A percentile compares a stretch with the other conserved stretches of the same genome.
Conservation (phyloP, 2,113 vertebrate genomes). For the Channa argus region DNA sequence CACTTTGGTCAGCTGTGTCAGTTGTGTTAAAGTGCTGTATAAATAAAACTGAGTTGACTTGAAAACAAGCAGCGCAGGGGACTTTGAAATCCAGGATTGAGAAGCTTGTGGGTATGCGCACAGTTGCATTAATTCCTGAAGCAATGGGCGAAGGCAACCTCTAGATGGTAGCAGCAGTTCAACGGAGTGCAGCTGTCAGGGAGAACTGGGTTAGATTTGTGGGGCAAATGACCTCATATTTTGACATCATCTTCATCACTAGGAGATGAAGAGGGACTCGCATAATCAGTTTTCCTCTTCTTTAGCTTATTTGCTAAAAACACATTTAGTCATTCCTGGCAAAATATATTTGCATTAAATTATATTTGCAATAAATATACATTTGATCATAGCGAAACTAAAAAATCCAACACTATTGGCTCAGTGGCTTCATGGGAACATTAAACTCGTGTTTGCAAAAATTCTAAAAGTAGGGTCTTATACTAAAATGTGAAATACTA, state of each 20-base stretch:
- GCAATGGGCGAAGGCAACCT: not conserved
- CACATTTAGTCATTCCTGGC: not conserved
- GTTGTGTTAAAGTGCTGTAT: no score
- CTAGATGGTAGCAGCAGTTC: conserved; percentile 59
- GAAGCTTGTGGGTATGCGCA: no score
- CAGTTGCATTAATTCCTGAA: no score
- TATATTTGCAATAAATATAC: no score
- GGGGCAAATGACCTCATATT: conserved; percentile 77
- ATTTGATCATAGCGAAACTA: not conserved
- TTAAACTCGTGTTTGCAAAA: not conserved
- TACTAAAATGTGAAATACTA: not conserved
- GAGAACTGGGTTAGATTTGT: conserved; percentile 71
- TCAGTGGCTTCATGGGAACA: conserved; percentile 2
- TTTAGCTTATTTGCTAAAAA: not conserved
- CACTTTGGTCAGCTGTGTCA: no score
- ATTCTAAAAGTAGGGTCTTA: not conserved
- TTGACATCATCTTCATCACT: conserved; percentile 67
- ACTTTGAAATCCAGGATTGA: no score
- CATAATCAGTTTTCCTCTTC: conserved; percentile 2
- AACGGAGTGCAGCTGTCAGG: conserved; percentile 24
- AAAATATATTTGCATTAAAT: not conserved
- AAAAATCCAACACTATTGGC: conserved; percentile 13
- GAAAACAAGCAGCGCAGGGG: no score
- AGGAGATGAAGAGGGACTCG: conserved; percentile 47
- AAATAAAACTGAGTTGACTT: no score